These are phyloP conservation scores for Melanotaenia boesemani DNA, from an alignment of 2,797 vertebrate species.

Conservation along the genomic window DNA sequence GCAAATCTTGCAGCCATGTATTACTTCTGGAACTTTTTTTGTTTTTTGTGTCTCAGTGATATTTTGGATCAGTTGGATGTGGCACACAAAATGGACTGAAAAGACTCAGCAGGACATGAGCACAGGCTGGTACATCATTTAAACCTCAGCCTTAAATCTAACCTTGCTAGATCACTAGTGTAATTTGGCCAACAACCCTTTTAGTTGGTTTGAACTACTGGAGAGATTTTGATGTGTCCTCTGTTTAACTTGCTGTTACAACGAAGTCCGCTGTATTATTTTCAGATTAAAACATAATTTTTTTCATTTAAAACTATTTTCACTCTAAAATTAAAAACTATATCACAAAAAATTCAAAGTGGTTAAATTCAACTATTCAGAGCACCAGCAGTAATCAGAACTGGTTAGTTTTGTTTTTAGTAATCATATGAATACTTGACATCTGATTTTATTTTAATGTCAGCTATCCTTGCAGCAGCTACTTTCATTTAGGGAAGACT, in stretches of 20 bases:
- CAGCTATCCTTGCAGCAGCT: neutral
- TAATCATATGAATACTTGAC: slow-evolving; percentile 8
- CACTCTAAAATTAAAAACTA: slow-evolving; percentile 27
- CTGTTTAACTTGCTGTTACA: slow-evolving; percentile 8
- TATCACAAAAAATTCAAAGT: slow-evolving; percentile 5
- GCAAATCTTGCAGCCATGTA: slow-evolving; percentile 22
- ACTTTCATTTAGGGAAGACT: neutral
- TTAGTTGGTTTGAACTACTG: neutral
- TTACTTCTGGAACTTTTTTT: slow-evolving; percentile 22
- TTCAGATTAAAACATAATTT: slow-evolving; percentile 23
- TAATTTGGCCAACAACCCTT: neutral
- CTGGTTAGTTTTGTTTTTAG: slow-evolving; percentile 13
- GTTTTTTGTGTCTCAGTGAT: slow-evolving; percentile 17
- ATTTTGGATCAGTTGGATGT: slow-evolving; percentile 8
- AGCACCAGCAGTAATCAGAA: slow-evolving; percentile 18
- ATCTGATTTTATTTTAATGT: slow-evolving; percentile 6
- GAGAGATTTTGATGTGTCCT: neutral
- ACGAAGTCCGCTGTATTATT: neutral
- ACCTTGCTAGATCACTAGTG: slow-evolving; percentile 4
- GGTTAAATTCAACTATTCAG: slow-evolving; percentile 34
- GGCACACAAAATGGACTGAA: slow-evolving; percentile 9
- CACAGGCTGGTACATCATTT: slow-evolving; percentile 16
- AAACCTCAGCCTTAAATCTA: slow-evolving; percentile 2
- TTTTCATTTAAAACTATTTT: slow-evolving; percentile 31
- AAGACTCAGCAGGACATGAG: slow-evolving; percentile 15